Evolutionary conservation across 2,797 vertebrate species (phyloP), one percentile per base, ranked within the genome.

Genomic region (Notolepis coatsorum): DNA sequence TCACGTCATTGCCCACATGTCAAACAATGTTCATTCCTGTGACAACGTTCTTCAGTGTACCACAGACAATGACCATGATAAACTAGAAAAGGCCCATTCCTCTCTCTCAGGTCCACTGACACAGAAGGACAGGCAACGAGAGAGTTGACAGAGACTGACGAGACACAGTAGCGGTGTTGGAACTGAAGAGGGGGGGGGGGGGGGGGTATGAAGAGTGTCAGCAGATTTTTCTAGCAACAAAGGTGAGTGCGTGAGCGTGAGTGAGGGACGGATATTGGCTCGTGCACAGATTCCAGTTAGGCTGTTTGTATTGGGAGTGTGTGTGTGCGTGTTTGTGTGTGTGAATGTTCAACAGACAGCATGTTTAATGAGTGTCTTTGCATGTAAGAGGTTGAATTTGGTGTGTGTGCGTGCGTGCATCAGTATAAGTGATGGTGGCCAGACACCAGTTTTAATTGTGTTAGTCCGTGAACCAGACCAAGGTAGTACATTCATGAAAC

Each of bases 391-490:
- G 47, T 49, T n/a, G n/a, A n/a, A n/a, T 18, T 25, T 27, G 67
- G 59, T 35, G 57, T 76, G 81, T 69, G 62, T 23, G 20, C 59
- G 63, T 75, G 21, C 51, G 55, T 42, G 41, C 38, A 15, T 79
- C 56, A 79, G 79, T 75, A 75, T 77, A 50, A 76, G 88, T 80
- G 58, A 55, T 65, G 71, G 79, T 85, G 88, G 81, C 86, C 88
- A 90, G 85, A 90, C 88, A 84, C 89, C 89, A 81, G 89, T 89
- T 92, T 92, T 92, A 92, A 92, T 93, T 0, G 79, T 90, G 92
- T 94, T 94, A 94, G 93, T 94, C 90, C 88, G 91, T 93, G 91
- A 93, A 91, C 93, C 93, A 93, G 93, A 93, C 91, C 89, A 86
- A 85, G 81, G 88, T 90, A 91, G 91, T 91, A 92, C 90, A 91